Evolutionary conservation across 2,888 invertebrate species (phyloP), one percentile per base, ranked within the genome.

Genomic region (Agelastica alni): DNA sequence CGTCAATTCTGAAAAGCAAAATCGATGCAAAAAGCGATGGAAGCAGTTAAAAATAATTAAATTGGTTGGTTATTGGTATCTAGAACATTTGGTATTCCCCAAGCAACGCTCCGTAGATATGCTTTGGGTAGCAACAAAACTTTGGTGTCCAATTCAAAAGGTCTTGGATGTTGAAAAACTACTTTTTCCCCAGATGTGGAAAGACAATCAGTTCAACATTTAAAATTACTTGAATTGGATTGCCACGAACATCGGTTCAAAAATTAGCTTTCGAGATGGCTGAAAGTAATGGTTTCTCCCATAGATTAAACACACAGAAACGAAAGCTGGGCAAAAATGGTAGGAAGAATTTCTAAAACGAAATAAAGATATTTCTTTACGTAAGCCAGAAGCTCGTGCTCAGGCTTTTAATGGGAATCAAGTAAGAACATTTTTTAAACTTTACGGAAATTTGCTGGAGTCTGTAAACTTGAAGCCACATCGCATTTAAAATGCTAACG

Each of bases 391-490:
- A 45, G 12, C 14, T 32, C 31, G 52, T 22, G 52, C 60, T 13
- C 47, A 37, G 14, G 51, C 55, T 9, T 60, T 52, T 36, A 58
- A 60, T 28, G 39, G 34, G 34, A 9, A 6, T 1, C 30, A 56
- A 30, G 54, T 56, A 12, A 22, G 6, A 28, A 22, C 30, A 9
- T 56, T 51, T 51, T 60, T 56, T 44, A 2, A 10, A 10, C 10
- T 10, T 9, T 31, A 31, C 10, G 31, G 31, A 31, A 10, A 10
- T 1, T 10, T 31, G 31, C n/a, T 31, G 2, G 31, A 31, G 10
- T 31, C 3, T 26, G 26, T 26, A 7, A 9, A 9, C 3, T 26
- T 2, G 6, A 26, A 2, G 9, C 26, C 2, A 2, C 26, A 26
- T 9, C 3, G 3, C 9, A 26, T 26, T 26, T 26, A 26, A 7